Base-by-base conservation (phyloP, 2,113 vertebrate genomes). In the Microcebus lehilahytsara region DNA sequence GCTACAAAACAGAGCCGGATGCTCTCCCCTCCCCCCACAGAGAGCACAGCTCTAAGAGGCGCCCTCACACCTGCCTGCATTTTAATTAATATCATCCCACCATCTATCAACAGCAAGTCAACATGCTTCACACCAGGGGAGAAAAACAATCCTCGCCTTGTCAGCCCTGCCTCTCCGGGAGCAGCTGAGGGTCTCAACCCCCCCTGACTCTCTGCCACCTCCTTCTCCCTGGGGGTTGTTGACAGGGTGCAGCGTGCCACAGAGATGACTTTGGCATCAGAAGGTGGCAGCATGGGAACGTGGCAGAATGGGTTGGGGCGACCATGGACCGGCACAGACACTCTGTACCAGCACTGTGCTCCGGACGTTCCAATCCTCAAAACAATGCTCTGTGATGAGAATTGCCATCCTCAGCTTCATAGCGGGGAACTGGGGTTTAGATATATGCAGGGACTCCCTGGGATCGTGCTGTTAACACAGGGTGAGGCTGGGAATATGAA, bases 121-220 rank as follows among this genome's bases (percentile, higher is more conserved):
- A 98, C 91, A 97, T 98, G 98, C 97, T 98, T 99, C 98, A 97
- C 98, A 98, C 97, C 58, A 97, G 96, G 98, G 98, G 97, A 98
- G 97, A 98, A 98, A 98, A 98, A 99, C 98, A 99, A 98, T 99
- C 99, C 98, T 98, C 98, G 97, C 98, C 98, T 99, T 99, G 99
- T 99, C 99, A 98, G 96, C 87, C 95, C 90, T 98, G 96, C 97
- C 98, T 97, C 97, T 92, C 95, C 95, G 95, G 98, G 98, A 98
- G 96, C 69, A 95, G 97, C 98, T 97, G 98, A 98, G 98, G 98
- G 98, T 98, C 98, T 98, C 97, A 97, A 98, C 98, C 97, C 98
- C 98, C 97, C 98, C 98, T 83, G 4, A 97, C 96, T 98, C 97
- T 98, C 98, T 97, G 95, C 98, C 96, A 98, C 98, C 96, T 98